A percentile compares a stretch with the other conserved stretches of the same genome.
phyloP scores from a whole-genome alignment of 2,888 invertebrate species.

The Mimumesa dahlbomi region DNA sequence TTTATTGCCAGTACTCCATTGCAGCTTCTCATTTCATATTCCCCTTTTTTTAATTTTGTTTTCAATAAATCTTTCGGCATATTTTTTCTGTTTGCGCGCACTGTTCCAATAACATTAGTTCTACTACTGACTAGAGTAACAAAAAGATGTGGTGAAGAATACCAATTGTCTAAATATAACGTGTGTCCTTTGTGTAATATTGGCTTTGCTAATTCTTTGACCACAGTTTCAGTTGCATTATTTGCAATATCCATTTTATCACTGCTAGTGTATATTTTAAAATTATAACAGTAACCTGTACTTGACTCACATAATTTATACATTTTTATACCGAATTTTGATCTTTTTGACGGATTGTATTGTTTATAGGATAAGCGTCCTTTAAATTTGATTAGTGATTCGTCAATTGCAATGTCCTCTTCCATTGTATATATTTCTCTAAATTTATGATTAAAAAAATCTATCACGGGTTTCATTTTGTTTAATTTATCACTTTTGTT shows the following conservation, averaged over 20 bases:
- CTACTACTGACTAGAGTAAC: constrained; percentile 7
- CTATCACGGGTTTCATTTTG: constrained; percentile 34
- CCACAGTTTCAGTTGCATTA: constrained; percentile 35
- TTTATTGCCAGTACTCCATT: constrained; percentile 34
- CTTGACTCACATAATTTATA: constrained; percentile 66
- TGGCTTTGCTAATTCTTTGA: constrained; percentile 19
- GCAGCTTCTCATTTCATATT: constrained; percentile 31
- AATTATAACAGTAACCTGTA: constrained; percentile 33
- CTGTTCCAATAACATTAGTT: constrained; percentile 38
- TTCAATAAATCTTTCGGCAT: constrained; percentile 35
- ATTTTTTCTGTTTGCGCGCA: constrained; percentile 42
- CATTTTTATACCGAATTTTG: constrained; percentile 64
- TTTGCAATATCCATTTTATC: constrained; percentile 32
- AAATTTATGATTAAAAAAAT: constrained; percentile 53
- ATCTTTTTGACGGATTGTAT: constrained; percentile 60
- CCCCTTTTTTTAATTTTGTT: constrained; percentile 33
- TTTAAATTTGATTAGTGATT: constrained; percentile 65
- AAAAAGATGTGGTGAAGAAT: constrained; percentile 33
- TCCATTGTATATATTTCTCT: constrained; percentile 43
- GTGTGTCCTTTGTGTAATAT: constrained; percentile 28
- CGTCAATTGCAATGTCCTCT: constrained; percentile 50
- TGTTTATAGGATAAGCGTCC: constrained; percentile 57
- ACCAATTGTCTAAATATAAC: constrained; percentile 37
- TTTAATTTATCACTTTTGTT: constrained; percentile 24
- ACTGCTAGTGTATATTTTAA: constrained; percentile 54